Evolutionary conservation across 2,888 invertebrate species (phyloP), one percentile per base, ranked within the genome.

Genomic region (Drosophila tanythrix): DNA sequence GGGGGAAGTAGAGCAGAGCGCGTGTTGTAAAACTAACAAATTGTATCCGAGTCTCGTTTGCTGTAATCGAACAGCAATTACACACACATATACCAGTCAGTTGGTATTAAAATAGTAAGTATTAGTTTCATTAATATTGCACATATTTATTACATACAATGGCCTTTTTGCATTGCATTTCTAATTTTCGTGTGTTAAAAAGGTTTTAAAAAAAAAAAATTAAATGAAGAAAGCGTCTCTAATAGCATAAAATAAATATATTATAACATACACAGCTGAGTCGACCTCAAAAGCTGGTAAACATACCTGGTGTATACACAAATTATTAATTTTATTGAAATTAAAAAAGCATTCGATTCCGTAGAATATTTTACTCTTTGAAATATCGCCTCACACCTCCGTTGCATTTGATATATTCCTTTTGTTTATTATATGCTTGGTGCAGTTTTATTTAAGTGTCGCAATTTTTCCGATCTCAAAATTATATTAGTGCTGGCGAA

Each of bases 21-120:
- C 40, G 27, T 55, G 27, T 27, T 55, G 55, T 55, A 27, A 50
- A 76, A 76, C 40, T 74, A 72, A 76, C 63, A 76, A 81, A 71
- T 76, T 71, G 81, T 81, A 59, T 66, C 50, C 61, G 40, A 56
- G 27, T 40, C 57, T 31, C 27, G 18, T 55, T 25, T 68, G 13
- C 18, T 55, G 21, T 35, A 58, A 52, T 58, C 53, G 69, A 55
- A 46, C 25, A 46, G 15, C 25, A 46, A 25, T 46, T 8, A 46
- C 46, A 46, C 25, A 43, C 43, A 43, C 6, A 21, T 13, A 21
- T 21, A 46, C 33, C 33, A 33, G 11, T 11, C 46, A 21, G 21
- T 15, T 46, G 7, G 3, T 3, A 36, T 36, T 36, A 3, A 36
- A 36, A 36, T 36, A 33, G 11, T 33, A 3, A 11, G 33, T 3